These are phyloP conservation scores for Malurus cyaneus DNA, from an alignment of 2,113 vertebrate species.

Conservation along the genomic window DNA sequence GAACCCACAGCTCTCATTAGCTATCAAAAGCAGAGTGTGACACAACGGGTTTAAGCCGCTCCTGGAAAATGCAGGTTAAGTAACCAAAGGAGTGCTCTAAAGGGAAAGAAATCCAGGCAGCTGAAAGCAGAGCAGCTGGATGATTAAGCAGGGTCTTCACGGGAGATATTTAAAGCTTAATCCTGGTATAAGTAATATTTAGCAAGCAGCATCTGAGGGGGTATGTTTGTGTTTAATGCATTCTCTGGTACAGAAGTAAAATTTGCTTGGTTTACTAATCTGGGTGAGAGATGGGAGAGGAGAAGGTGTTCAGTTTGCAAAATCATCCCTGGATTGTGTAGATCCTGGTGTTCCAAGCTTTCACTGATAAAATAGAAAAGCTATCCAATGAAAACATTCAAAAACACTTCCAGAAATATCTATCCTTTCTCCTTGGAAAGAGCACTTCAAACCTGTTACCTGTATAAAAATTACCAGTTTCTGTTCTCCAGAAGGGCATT, in stretches of 20 bases:
- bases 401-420: background rate
- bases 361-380: background rate
- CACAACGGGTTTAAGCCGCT: background rate
- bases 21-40: background rate
- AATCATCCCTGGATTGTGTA: background rate
- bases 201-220: background rate
- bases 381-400: background rate
- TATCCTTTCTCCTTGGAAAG: background rate
- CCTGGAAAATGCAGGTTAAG: constrained; percentile 31
- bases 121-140: background rate
- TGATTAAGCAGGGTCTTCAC: background rate
- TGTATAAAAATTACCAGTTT: background rate
- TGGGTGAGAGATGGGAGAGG: background rate
- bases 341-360: background rate
- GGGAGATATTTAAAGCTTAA: background rate
- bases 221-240: background rate
- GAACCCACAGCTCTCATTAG: constrained; percentile 32
- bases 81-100: background rate
- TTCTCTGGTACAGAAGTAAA: background rate
- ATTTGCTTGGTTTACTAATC: background rate
- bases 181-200: background rate
- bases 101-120: background rate
- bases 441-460: background rate
- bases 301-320: background rate
- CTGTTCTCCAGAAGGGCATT: background rate